A percentile compares a stretch with the other conserved stretches of the same genome.
Evolutionary conservation across 2,113 vertebrate genomes (phyloP).

Genomic region (Boulengerochromis microlepis): DNA sequence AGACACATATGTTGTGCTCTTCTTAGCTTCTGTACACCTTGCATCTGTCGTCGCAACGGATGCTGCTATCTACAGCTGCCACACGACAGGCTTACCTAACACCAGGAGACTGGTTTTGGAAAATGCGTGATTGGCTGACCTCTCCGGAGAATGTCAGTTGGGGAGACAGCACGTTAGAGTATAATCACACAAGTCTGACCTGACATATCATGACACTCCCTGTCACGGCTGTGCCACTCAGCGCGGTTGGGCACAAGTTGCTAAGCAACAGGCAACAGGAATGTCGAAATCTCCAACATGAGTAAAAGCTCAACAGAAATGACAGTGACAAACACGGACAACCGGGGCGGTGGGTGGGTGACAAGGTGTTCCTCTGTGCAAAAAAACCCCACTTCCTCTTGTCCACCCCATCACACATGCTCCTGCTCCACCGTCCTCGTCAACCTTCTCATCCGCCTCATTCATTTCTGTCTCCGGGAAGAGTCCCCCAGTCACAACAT

Average conservation of each 20-base stretch:
- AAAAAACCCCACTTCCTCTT: constrained; percentile 16
- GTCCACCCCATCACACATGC: constrained; percentile 19
- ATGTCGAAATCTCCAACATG: neutral
- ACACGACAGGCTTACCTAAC: constrained; percentile 11
- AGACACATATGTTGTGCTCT: neutral
- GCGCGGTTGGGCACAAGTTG: constrained; percentile 51
- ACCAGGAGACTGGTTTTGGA: neutral
- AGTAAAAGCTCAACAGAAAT: constrained; percentile 11
- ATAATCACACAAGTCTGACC: constrained; percentile 66
- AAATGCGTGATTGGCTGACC: constrained; percentile 15
- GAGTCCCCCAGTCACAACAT: constrained; percentile 6
- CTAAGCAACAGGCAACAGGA: constrained; percentile 57
- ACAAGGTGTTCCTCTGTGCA: constrained; percentile 27
- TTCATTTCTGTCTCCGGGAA: constrained; percentile 11
- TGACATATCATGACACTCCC: constrained; percentile 58
- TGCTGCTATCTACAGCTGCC: neutral
- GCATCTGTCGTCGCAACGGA: neutral
- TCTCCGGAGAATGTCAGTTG: constrained; percentile 27
- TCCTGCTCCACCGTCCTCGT: neutral
- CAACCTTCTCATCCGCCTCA: neutral
- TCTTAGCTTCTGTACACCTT: neutral
- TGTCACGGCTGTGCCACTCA: constrained; percentile 36
- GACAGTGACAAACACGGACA: constrained; percentile 47
- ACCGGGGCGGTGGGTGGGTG: neutral
- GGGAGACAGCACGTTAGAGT: constrained; percentile 46